phyloP scores from a whole-genome alignment of 2,113 vertebrate species.

The Chaetorhynchus papuensis region DNA sequence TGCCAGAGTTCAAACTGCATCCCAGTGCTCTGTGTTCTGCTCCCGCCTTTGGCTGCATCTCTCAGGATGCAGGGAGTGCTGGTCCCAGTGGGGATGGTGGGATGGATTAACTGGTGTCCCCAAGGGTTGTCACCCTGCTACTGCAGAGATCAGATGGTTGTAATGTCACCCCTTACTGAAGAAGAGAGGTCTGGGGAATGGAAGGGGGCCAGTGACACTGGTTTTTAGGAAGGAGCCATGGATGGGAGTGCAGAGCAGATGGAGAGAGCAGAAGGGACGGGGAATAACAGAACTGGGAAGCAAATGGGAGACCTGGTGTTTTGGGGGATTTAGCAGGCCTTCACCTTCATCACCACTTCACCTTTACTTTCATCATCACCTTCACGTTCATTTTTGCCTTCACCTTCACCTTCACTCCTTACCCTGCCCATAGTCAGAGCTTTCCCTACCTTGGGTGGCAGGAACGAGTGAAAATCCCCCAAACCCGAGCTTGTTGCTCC shows the following conservation, averaged over 20 bases:
- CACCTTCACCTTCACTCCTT: neutral
- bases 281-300: neutral
- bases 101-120: neutral
- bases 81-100: neutral
- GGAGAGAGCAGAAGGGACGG: neutral
- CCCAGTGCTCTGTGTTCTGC: neutral
- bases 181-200: accelerated
- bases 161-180: neutral
- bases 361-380: neutral
- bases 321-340: neutral
- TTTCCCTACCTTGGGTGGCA: neutral
- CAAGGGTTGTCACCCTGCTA: accelerated
- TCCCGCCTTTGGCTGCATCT: accelerated
- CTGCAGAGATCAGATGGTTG: neutral
- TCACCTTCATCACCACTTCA: neutral
- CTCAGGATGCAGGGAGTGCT: neutral
- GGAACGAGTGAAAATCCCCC: neutral
- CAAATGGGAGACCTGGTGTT: neutral
- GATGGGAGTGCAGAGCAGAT: accelerated
- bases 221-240: neutral
- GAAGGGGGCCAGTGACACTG: neutral
- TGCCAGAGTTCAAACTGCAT: neutral
- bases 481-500: accelerated
- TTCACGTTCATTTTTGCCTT: neutral
- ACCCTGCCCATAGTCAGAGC: accelerated